Conservation (phyloP, 2,888 invertebrate genomes). For the Pollenia griseotomentosa region DNA sequence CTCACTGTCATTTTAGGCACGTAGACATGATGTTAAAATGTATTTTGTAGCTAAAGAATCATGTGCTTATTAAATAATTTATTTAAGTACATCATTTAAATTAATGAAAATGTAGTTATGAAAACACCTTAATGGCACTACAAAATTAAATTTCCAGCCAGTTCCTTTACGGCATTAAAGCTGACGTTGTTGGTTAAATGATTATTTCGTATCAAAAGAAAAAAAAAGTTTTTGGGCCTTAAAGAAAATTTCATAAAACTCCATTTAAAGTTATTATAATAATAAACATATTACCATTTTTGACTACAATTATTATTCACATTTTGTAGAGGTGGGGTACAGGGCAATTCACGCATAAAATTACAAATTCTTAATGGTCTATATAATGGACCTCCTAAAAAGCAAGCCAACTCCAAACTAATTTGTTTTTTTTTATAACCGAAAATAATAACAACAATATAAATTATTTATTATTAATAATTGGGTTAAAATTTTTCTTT, state of each 20-base stretch:
- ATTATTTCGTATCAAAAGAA: neutral
- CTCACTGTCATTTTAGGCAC: constrained; percentile 30
- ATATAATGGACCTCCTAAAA: constrained; percentile 21
- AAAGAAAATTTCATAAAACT: constrained; percentile 51
- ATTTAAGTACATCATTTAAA: constrained; percentile 83
- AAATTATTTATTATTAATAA: constrained; percentile 46
- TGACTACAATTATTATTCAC: constrained; percentile 4
- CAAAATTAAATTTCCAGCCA: neutral
- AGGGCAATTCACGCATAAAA: constrained; percentile 62
- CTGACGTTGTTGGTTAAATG: constrained; percentile 28
- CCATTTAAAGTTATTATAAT: constrained; percentile 53
- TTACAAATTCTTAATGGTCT: constrained; percentile 48
- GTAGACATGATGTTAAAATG: constrained; percentile 20
- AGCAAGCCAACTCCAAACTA: constrained; percentile 25
- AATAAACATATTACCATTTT: constrained; percentile 40
- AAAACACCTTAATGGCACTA: constrained; percentile 64
- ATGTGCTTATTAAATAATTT: constrained; percentile 83
- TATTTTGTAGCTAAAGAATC: constrained; percentile 68
- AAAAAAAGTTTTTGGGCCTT: neutral
- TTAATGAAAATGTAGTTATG: constrained; percentile 80
- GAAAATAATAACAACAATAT: constrained; percentile 6
- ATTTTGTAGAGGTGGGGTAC: neutral
- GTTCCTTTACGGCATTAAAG: neutral
- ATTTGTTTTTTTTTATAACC: neutral
- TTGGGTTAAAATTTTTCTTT: constrained; percentile 33